A percentile compares a stretch with the other conserved stretches of the same genome.
phyloP scores from a whole-genome alignment of 2,113 vertebrate species.

The Peromyscus leucopus region DNA sequence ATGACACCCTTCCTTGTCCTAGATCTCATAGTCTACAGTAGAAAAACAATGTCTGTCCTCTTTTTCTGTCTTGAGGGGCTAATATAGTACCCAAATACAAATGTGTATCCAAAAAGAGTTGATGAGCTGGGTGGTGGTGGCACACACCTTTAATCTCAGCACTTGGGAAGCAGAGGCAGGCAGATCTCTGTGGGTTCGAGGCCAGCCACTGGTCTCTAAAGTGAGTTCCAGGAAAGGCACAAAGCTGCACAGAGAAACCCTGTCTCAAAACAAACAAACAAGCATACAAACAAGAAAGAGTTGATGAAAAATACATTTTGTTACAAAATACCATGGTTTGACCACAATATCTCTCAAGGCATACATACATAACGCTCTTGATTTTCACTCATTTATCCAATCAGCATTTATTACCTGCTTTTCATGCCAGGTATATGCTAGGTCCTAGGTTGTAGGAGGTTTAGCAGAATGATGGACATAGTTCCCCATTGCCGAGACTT shows the following conservation, averaged over 20 bases:
- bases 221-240: too few species aligned
- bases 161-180: too few species aligned
- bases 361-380: not conserved
- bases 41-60: not conserved
- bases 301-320: not conserved
- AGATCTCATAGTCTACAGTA: not conserved
- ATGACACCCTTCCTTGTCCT: not conserved
- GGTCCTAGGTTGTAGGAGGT: too few species aligned
- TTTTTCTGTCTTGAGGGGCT: not conserved
- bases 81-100: not conserved
- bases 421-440: not conserved
- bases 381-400: not conserved
- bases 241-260: too few species aligned
- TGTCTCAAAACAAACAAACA: too few species aligned
- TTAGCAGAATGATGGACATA: not conserved
- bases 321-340: conserved; percentile 29
- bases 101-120: not conserved
- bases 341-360: not conserved
- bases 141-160: too few species aligned
- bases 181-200: too few species aligned
- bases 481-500: not conserved
- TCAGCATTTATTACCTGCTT: not conserved
- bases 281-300: not conserved
- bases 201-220: too few species aligned
- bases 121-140: not conserved